A percentile compares a stretch with the other conserved stretches of the same genome.
These are phyloP conservation scores for Labeo catla DNA, from an alignment of 2,113 vertebrate species.

Conservation along the genomic window DNA sequence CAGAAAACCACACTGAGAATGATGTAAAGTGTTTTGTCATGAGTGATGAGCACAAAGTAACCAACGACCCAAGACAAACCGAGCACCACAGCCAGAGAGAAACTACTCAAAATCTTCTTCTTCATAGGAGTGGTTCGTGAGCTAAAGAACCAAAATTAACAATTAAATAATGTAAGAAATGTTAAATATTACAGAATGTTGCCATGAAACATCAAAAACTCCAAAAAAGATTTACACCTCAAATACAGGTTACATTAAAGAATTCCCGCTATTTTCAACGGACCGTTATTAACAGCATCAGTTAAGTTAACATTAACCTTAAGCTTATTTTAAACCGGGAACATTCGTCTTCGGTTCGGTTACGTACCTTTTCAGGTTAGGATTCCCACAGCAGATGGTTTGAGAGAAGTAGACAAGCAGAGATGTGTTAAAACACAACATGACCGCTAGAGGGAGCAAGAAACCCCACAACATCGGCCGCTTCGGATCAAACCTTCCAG, in stretches of 20 bases:
- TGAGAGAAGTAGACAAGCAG: conserved; percentile 64
- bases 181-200: not conserved
- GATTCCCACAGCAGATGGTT: conserved; percentile 64
- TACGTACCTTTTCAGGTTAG: conserved; percentile 12
- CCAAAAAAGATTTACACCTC: not conserved
- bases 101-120: conserved; percentile 68
- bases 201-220: not conserved
- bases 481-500: conserved; percentile 45
- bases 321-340: not conserved
- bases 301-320: not conserved
- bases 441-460: conserved; percentile 65
- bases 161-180: not conserved
- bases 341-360: not conserved
- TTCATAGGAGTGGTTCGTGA: conserved; percentile 58
- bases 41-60: conserved; percentile 69
- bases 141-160: conserved; percentile 30
- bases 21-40: conserved; percentile 31
- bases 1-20: conserved; percentile 75
- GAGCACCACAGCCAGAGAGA: conserved; percentile 69
- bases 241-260: not conserved
- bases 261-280: not conserved
- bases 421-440: conserved; percentile 66
- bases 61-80: conserved; percentile 73
- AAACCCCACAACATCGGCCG: conserved; percentile 72
- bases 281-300: not conserved